Percentiles rank a stretch among this genome's conserved stretches.
Conservation (phyloP, 92 coral and sea anemone genomes). For the Siderastrea siderea region DNA sequence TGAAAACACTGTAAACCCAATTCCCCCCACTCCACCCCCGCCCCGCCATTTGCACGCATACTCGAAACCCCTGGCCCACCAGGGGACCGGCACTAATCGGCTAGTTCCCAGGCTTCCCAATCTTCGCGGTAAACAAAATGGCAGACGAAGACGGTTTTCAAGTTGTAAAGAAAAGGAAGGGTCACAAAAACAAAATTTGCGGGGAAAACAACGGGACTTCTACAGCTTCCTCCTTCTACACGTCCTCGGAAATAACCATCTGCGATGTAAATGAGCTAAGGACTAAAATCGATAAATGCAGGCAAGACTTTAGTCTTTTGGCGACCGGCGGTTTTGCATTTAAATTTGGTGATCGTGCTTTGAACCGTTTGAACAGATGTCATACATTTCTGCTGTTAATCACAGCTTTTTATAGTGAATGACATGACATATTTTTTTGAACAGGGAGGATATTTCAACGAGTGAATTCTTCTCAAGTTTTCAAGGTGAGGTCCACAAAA, state of each 20-base stretch:
- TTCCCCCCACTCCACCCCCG: no score
- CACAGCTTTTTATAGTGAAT: background rate
- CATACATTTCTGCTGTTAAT: background rate
- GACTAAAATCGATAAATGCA: slow-evolving; percentile 45
- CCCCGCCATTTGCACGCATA: no score
- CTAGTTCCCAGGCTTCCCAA: background rate
- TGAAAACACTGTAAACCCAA: no score
- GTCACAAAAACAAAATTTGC: slow-evolving; percentile 29
- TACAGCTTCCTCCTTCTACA: background rate
- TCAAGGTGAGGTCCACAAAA: slow-evolving; percentile 47
- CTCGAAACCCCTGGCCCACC: no score
- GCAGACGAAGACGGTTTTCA: slow-evolving; percentile 70
- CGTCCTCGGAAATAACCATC: background rate
- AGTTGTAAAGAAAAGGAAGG: slow-evolving; percentile 62
- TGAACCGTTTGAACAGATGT: background rate
- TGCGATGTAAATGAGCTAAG: slow-evolving; percentile 51
- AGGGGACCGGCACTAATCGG: no score
- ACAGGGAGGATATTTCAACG: slow-evolving; percentile 70
- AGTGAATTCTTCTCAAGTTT: slow-evolving; percentile 75
- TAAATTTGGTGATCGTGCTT: no score
- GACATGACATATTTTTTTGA: background rate
- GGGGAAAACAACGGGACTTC: background rate
- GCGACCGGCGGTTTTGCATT: no score
- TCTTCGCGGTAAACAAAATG: slow-evolving; percentile 32
- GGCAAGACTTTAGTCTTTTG: slow-evolving; percentile 35